phyloP scores from a whole-genome alignment of 1,140 invertebrate species.

The Phthorimaea operculella region DNA sequence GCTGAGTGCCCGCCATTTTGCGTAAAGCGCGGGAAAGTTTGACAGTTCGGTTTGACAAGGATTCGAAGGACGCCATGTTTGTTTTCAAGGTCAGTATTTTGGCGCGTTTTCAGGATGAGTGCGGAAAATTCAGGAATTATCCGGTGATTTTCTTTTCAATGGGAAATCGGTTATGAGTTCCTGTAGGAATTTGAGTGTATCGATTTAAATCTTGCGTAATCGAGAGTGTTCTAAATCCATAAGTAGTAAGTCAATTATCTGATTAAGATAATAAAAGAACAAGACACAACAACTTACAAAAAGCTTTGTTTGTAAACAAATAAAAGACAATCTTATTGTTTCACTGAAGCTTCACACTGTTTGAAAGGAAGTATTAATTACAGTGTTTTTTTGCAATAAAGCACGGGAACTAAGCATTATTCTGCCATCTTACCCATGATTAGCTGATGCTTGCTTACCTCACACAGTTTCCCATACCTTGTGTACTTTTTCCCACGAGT shows the following conservation, averaged over 20 bases:
- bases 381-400: background rate
- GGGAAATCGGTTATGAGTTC: background rate
- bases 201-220: background rate
- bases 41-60: constrained; percentile 26
- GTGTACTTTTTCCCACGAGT: background rate
- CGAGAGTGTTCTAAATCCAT: background rate
- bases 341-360: background rate
- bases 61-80: constrained; percentile 43
- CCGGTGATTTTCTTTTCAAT: background rate
- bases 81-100: constrained; percentile 54
- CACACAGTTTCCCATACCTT: background rate
- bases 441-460: constrained; percentile 1
- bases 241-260: background rate
- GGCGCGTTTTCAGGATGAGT: background rate
- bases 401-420: background rate
- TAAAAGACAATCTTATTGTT: background rate
- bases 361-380: background rate
- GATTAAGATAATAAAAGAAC: background rate
- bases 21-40: constrained; percentile 51
- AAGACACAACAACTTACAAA: background rate
- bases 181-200: background rate
- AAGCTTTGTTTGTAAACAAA: background rate
- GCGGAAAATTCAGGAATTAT: background rate
- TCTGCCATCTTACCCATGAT: constrained; percentile 1
- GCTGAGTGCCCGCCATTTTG: constrained; percentile 37